phyloP scores from a whole-genome alignment of 2,888 invertebrate genomes.

The Loripinus fragilis region DNA sequence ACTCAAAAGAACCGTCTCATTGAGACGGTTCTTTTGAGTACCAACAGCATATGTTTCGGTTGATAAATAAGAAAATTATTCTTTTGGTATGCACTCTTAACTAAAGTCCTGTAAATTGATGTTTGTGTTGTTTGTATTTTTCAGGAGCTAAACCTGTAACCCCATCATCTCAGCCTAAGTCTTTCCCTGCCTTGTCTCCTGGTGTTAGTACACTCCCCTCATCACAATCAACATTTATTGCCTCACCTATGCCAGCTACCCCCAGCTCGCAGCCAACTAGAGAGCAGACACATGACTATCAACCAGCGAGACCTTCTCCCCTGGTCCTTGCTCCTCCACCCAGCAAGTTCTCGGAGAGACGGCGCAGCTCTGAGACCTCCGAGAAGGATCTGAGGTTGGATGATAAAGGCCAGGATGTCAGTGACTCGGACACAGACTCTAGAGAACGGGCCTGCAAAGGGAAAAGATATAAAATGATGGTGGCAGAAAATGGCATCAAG shows the following conservation, averaged over 20 bases:
- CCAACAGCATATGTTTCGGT: too few species aligned
- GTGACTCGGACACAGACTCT: slow-evolving; percentile 53
- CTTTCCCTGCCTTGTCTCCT: neutral
- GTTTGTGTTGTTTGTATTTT: too few species aligned
- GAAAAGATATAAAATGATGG: slow-evolving; percentile 73
- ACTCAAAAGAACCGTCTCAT: too few species aligned
- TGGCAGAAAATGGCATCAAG: slow-evolving; percentile 68
- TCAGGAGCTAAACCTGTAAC: neutral
- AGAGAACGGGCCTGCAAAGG: slow-evolving; percentile 73
- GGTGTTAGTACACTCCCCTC: neutral
- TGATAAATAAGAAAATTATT: too few species aligned
- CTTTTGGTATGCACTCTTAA: too few species aligned
- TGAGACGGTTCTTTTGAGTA: too few species aligned
- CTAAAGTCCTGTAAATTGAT: too few species aligned
- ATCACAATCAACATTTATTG: neutral
- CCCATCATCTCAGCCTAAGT: neutral
- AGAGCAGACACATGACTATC: slow-evolving; percentile 48
- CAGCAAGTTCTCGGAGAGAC: slow-evolving; percentile 22
- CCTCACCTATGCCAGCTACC: slow-evolving; percentile 5
- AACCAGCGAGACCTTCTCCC: slow-evolving; percentile 59
- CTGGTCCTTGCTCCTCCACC: slow-evolving; percentile 57
- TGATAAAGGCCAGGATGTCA: slow-evolving; percentile 39
- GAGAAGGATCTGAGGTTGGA: slow-evolving; percentile 42
- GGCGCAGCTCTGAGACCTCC: slow-evolving; percentile 17
- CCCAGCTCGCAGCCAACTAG: slow-evolving; percentile 30